These are phyloP conservation scores for Hipparchia sbordonii DNA, from an alignment of 2,888 invertebrate species.

Conservation along the genomic window DNA sequence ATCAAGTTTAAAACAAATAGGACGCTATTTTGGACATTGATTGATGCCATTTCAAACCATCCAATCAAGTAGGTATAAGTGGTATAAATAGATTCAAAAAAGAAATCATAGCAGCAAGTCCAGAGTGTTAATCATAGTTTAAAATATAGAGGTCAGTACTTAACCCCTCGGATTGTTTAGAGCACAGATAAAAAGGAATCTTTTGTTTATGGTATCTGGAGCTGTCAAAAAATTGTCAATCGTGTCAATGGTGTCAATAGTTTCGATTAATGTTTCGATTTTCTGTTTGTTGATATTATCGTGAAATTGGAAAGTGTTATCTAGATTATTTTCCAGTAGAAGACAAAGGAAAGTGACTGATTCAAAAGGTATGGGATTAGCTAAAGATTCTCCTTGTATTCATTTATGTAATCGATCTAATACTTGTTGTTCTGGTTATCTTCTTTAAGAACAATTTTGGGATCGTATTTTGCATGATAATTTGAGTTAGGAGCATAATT, in stretches of 20 bases:
- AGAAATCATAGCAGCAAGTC: too few species aligned
- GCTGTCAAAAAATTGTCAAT: neutral
- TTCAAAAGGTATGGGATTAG: constrained; percentile 3
- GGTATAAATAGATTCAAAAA: too few species aligned
- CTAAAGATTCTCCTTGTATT: neutral
- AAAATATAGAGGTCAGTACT: too few species aligned
- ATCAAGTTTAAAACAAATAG: too few species aligned
- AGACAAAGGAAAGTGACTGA: constrained; percentile 11
- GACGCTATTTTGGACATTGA: too few species aligned
- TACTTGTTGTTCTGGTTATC: constrained; percentile 7
- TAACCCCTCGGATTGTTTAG: too few species aligned
- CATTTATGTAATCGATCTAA: neutral
- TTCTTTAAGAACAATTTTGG: neutral
- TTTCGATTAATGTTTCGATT: constrained; percentile 41
- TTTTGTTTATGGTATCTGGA: too few species aligned
- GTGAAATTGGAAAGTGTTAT: constrained; percentile 38
- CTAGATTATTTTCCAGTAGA: constrained; percentile 11
- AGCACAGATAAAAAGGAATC: too few species aligned
- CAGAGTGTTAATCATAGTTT: too few species aligned
- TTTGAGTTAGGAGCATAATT: constrained; percentile 25
- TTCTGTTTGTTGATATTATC: constrained; percentile 48
- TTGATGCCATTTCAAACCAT: too few species aligned
- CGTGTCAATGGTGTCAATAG: constrained; percentile 60
- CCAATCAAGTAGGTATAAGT: too few species aligned
- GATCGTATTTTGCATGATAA: constrained; percentile 30